phyloP scores from a whole-genome alignment of 2,888 invertebrate species.

The Patella caerulea region DNA sequence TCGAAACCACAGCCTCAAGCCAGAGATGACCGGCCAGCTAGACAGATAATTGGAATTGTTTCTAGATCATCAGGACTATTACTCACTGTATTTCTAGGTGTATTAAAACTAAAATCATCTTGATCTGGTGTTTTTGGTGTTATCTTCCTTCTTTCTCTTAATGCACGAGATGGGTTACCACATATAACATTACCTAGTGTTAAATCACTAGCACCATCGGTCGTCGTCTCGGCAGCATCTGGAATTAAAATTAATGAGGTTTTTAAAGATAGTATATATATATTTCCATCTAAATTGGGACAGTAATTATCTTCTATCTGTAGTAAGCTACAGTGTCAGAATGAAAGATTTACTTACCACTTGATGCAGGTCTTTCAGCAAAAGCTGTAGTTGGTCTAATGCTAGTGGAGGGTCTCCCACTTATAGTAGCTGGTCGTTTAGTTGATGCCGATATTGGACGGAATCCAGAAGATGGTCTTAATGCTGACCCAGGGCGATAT shows the following conservation, averaged over 20 bases:
- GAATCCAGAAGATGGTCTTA: constrained; percentile 60
- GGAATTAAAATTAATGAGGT: not conserved
- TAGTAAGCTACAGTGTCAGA: no score
- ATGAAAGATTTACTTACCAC: constrained; percentile 28
- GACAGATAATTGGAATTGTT: not conserved
- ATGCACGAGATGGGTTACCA: constrained; percentile 70
- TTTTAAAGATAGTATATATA: not conserved
- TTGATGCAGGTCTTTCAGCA: constrained; percentile 32
- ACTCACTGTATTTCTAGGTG: no score
- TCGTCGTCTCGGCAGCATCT: constrained; percentile 44
- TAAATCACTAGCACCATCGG: constrained; percentile 59
- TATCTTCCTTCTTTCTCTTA: constrained; percentile 51
- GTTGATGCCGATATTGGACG: constrained; percentile 51
- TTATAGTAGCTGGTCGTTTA: constrained; percentile 44
- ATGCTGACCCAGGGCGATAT: constrained; percentile 64
- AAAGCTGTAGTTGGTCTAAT: constrained; percentile 32
- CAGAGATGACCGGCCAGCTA: no score
- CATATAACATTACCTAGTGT: constrained; percentile 68
- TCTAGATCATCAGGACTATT: not conserved
- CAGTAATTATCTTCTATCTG: not conserved
- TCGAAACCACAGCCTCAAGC: no score
- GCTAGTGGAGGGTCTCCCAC: constrained; percentile 36
- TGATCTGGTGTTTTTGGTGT: not conserved
- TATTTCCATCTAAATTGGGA: no score
- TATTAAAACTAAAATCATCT: no score